Percentiles rank a stretch among this genome's conserved stretches.
Conservation (phyloP, 1,140 invertebrate genomes). For the Cydia amplana region DNA sequence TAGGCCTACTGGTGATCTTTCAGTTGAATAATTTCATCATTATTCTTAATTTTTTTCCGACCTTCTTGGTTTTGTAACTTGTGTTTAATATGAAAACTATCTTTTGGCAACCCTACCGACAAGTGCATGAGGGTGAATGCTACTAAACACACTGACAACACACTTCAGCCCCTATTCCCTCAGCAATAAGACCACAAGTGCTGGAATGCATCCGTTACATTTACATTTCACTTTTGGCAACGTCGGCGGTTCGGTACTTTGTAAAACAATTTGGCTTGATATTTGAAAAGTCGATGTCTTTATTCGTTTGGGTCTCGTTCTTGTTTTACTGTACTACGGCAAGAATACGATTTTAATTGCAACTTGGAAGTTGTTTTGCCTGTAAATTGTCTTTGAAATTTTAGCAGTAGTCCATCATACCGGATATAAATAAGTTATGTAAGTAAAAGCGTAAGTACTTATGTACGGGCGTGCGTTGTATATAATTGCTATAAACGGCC, state of each 20-base stretch:
- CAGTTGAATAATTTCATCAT: too few species aligned
- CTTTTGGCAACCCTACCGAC: background rate
- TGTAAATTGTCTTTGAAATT: background rate
- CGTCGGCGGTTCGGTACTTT: background rate
- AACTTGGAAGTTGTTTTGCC: background rate
- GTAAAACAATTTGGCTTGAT: constrained; percentile 4
- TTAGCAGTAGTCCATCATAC: background rate
- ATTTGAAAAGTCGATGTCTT: background rate
- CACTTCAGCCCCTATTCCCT: background rate
- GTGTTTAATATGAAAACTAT: too few species aligned
- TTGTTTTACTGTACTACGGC: background rate
- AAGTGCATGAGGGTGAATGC: background rate
- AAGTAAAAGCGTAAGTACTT: too few species aligned
- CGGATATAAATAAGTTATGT: too few species aligned
- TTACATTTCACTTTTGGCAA: background rate
- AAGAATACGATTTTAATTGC: background rate
- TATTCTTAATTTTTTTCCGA: too few species aligned
- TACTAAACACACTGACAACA: background rate
- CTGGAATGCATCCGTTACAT: background rate
- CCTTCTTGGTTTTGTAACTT: too few species aligned
- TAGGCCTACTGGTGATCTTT: too few species aligned
- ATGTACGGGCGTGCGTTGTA: too few species aligned
- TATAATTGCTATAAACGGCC: too few species aligned
- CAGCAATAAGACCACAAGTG: background rate
- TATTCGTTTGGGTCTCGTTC: background rate